Percentiles rank a stretch among this genome's conserved stretches.
Conservation (phyloP, 2,797 vertebrate species). For the Sebastes minor region DNA sequence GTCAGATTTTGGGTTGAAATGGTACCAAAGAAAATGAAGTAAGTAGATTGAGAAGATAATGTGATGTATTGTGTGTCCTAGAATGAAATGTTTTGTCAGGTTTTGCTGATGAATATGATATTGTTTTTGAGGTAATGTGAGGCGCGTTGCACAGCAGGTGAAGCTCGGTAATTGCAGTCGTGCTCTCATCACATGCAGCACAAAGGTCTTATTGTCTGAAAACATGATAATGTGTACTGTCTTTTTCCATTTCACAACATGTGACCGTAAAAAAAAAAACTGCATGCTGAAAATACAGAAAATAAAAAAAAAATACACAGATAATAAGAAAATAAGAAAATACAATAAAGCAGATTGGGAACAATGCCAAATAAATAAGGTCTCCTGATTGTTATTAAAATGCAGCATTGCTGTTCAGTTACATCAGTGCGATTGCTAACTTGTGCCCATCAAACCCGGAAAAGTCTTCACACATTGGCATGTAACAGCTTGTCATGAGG, state of each 20-base stretch:
- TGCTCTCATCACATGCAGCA: constrained; percentile 59
- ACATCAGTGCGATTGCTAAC: constrained; percentile 72
- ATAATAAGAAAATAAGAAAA: constrained; percentile 13
- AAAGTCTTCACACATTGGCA: constrained; percentile 77
- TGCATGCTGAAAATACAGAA: constrained; percentile 7
- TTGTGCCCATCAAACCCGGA: constrained; percentile 68
- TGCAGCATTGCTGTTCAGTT: constrained; percentile 51
- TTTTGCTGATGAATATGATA: constrained; percentile 66
- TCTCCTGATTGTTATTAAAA: constrained; percentile 55
- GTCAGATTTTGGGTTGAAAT: constrained; percentile 78
- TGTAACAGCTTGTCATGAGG: constrained; percentile 83
- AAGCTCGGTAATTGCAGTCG: constrained; percentile 75
- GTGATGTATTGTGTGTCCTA: constrained; percentile 53
- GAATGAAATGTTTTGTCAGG: constrained; percentile 76
- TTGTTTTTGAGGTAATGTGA: constrained; percentile 70
- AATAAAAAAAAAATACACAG: constrained; percentile 20
- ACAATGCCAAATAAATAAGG: constrained; percentile 46
- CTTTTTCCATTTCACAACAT: constrained; percentile 35
- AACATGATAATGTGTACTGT: constrained; percentile 32
- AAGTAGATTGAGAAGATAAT: constrained; percentile 70
- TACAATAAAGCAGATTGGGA: constrained; percentile 5
- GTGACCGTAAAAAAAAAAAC: constrained; percentile 7
- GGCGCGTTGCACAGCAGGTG: constrained; percentile 59
- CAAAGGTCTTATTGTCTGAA: constrained; percentile 72
- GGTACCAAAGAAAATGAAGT: constrained; percentile 67